Conservation (phyloP, 2,113 vertebrate species). For the Austrofundulus limnaeus region DNA sequence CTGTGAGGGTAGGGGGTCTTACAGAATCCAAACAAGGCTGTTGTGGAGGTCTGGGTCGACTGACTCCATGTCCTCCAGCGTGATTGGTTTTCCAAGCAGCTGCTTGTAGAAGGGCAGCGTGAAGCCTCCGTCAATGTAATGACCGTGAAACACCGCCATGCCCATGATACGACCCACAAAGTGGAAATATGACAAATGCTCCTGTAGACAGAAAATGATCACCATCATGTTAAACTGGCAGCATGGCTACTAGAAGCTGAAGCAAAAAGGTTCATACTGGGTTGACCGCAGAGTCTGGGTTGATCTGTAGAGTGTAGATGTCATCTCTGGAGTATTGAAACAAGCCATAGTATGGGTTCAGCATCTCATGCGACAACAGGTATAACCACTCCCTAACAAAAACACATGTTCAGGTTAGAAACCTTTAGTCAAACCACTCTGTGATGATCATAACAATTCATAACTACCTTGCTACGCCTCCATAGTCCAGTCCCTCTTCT, state of each 20-base stretch:
- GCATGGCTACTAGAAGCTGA: neutral
- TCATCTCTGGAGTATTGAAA: conserved; percentile 99
- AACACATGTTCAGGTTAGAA: neutral
- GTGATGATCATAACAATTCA: neutral
- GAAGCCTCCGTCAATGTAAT: conserved; percentile 98
- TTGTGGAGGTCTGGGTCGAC: conserved; percentile 98
- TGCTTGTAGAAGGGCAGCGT: conserved; percentile 98
- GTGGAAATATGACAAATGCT: conserved; percentile 97
- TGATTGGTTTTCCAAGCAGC: conserved; percentile 96
- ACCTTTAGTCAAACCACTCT: neutral
- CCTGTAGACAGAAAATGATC: conserved; percentile 72
- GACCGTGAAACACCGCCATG: conserved; percentile 98
- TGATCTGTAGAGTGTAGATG: conserved; percentile 97
- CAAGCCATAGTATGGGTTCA: conserved; percentile 98
- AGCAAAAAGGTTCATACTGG: conserved; percentile 78
- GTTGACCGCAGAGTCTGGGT: conserved; percentile 97
- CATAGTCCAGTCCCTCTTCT: conserved; percentile 97
- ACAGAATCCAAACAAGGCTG: conserved; percentile 99
- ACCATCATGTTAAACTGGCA: neutral
- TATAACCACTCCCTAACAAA: conserved; percentile 92
- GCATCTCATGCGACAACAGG: conserved; percentile 95
- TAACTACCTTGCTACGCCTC: conserved; percentile 92
- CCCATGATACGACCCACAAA: conserved; percentile 99
- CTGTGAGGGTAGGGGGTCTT: too few relatives aligned
- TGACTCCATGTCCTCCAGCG: conserved; percentile 97